Evolutionary conservation across 2,113 vertebrate species (phyloP).

Genomic region (Trogon surrucura): DNA sequence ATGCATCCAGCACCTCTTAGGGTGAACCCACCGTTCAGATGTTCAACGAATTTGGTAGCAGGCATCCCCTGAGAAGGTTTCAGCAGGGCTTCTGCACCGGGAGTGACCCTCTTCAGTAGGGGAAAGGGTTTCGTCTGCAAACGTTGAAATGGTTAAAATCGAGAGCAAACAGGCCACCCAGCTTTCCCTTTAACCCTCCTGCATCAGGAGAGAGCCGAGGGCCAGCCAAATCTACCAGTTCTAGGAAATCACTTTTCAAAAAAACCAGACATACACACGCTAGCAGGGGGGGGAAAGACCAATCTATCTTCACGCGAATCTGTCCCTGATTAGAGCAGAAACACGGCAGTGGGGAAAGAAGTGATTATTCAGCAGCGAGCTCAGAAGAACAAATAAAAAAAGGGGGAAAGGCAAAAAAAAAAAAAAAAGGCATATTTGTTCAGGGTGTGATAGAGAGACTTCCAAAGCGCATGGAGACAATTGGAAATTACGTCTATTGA

Average conservation of each 20-base stretch:
- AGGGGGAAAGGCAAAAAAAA: neutral
- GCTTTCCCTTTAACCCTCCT: constrained; percentile 46
- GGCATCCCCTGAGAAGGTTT: neutral
- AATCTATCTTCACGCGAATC: constrained; percentile 65
- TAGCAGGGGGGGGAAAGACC: neutral
- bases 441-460: constrained; percentile 54
- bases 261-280: neutral
- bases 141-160: constrained; percentile 44
- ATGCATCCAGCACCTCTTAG: neutral
- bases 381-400: constrained; percentile 59
- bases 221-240: constrained; percentile 58
- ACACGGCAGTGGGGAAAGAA: constrained; percentile 49
- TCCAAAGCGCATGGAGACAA: constrained; percentile 53
- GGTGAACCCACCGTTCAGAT: neutral
- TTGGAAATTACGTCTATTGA: constrained; percentile 59
- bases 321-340: constrained; percentile 72
- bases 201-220: constrained; percentile 4
- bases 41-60: neutral
- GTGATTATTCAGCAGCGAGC: constrained; percentile 43
- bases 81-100: neutral
- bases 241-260: constrained; percentile 50
- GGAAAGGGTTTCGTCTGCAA: neutral
- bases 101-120: neutral
- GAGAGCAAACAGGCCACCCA: constrained; percentile 39
- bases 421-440: constrained; percentile 54